These are phyloP conservation scores for Sycobia sp. DNA, from an alignment of 1,140 invertebrate species.

Conservation along the genomic window DNA sequence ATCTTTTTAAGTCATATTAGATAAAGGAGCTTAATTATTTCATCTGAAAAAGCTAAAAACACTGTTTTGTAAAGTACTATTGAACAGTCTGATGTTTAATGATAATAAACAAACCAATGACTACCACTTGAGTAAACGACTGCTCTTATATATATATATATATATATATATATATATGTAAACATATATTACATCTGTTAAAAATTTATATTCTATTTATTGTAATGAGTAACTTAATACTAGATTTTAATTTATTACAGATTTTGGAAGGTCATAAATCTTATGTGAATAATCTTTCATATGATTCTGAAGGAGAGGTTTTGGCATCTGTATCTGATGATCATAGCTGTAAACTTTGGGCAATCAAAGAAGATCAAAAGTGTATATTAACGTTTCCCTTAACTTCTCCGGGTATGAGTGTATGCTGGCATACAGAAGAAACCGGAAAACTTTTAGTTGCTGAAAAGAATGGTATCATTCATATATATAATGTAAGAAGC, in stretches of 20 bases:
- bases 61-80: too few species aligned
- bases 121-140: too few species aligned
- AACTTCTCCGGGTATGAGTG: constrained; percentile 72
- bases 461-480: constrained; percentile 75
- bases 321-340: constrained; percentile 80
- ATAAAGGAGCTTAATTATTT: too few species aligned
- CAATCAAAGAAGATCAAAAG: constrained; percentile 61
- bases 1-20: too few species aligned
- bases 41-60: too few species aligned
- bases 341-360: constrained; percentile 75
- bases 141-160: too few species aligned
- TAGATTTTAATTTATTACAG: constrained; percentile 48
- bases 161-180: too few species aligned
- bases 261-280: constrained; percentile 69
- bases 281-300: constrained; percentile 74
- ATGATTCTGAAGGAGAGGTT: constrained; percentile 71
- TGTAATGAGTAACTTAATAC: too few species aligned
- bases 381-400: constrained; percentile 67
- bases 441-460: constrained; percentile 76
- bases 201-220: too few species aligned
- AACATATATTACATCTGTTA: too few species aligned
- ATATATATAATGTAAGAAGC: constrained; percentile 73
- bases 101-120: too few species aligned
- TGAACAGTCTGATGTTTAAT: too few species aligned
- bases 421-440: constrained; percentile 74